Evolutionary conservation across 2,888 invertebrate genomes (phyloP).

Genomic region (Pelosia muscerda): DNA sequence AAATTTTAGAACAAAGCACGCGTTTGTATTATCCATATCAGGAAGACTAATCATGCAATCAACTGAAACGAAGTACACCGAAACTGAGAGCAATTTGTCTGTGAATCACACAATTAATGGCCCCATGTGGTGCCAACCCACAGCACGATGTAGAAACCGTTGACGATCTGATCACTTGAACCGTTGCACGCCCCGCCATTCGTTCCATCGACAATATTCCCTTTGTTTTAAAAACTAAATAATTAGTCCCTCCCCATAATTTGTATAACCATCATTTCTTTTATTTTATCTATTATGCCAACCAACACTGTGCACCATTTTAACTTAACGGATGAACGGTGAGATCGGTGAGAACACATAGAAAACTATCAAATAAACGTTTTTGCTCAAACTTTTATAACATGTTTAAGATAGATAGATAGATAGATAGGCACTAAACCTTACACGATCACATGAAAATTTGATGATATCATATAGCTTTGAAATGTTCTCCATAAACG

Average conservation of each 20-base stretch:
- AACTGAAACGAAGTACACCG: neutral
- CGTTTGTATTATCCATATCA: neutral
- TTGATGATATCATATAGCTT: neutral
- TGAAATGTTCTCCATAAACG: neutral
- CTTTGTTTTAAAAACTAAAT: neutral
- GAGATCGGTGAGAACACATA: neutral
- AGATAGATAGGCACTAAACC: no score
- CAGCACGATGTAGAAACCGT: neutral
- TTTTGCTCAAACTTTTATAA: neutral
- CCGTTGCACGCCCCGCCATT: neutral
- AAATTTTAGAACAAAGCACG: neutral
- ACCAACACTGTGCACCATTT: neutral
- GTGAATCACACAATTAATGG: neutral
- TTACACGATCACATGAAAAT: neutral
- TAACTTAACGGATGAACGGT: neutral
- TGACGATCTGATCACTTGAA: constrained; percentile 1
- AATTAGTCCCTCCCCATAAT: neutral
- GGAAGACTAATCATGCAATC: neutral
- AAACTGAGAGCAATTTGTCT: neutral
- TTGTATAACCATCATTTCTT: neutral
- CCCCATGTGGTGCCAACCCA: neutral
- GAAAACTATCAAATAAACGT: neutral
- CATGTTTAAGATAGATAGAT: no score
- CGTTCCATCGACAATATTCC: neutral
- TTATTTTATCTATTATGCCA: constrained; percentile 1